Conservation (phyloP, 2,113 vertebrate species). For the Paradoxurus hermaphroditus region DNA sequence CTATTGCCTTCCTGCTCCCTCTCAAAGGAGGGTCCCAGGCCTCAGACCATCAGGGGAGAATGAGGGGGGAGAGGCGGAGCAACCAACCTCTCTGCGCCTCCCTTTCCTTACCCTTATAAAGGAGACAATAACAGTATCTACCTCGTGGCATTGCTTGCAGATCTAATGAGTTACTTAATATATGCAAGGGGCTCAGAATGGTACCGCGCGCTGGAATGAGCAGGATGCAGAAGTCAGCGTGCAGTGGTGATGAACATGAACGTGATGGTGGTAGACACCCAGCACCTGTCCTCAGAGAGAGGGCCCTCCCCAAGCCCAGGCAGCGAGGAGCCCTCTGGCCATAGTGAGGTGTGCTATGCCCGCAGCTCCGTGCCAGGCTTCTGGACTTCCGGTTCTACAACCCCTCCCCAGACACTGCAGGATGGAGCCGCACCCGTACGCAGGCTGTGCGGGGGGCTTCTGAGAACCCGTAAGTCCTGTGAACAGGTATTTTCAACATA, state of each 20-base stretch:
- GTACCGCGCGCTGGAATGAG: fast-evolving
- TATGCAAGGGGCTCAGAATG: neutral
- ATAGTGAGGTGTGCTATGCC: neutral
- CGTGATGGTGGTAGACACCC: fast-evolving
- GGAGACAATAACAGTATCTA: too few species aligned
- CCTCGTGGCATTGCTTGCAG: neutral
- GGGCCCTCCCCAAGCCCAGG: neutral
- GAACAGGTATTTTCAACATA: neutral
- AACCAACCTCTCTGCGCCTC: neutral
- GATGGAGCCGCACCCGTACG: too few species aligned
- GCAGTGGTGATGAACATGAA: neutral
- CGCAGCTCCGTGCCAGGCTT: fast-evolving
- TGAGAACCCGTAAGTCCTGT: neutral
- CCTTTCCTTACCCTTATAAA: neutral
- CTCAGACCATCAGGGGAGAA: neutral
- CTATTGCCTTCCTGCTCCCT: neutral
- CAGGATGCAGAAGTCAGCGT: fast-evolving
- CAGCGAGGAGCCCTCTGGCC: neutral
- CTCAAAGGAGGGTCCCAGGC: neutral
- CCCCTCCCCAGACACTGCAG: neutral
- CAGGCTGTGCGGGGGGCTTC: neutral
- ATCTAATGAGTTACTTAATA: neutral
- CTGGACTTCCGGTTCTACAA: neutral
- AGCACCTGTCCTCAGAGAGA: too few species aligned
- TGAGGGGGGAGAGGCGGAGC: neutral